These are phyloP conservation scores for Fragum sueziense DNA, from an alignment of 2,888 invertebrate genomes.

Conservation along the genomic window DNA sequence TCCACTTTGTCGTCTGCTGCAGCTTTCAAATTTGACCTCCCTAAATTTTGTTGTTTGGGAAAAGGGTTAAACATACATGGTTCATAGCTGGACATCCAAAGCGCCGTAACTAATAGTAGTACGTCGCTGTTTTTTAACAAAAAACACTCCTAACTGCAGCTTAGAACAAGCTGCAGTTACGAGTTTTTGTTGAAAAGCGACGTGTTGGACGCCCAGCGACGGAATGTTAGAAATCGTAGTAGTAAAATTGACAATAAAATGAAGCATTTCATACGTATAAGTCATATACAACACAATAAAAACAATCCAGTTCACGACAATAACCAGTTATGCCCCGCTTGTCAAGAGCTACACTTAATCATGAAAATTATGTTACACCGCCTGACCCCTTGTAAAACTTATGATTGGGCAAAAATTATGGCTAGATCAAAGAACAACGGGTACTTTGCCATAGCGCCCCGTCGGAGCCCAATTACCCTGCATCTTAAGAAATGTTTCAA, in stretches of 20 bases:
- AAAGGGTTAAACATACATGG: no score
- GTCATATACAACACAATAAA: conserved; percentile 19
- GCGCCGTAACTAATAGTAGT: no score
- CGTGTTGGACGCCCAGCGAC: no score
- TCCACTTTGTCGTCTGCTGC: no score
- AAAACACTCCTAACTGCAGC: no score
- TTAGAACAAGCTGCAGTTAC: no score
- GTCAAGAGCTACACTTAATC: conserved; percentile 12
- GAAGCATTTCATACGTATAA: conserved; percentile 22
- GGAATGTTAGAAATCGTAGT: conserved; percentile 3
- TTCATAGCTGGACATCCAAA: no score
- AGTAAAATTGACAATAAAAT: conserved; percentile 9
- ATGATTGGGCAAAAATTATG: conserved; percentile 6
- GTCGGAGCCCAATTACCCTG: conserved; percentile 13
- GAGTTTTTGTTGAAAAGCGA: no score
- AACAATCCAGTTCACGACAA: conserved; percentile 12
- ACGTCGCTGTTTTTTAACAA: no score
- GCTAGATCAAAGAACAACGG: conserved; percentile 5
- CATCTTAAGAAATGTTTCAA: background rate
- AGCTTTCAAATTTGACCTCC: no score
- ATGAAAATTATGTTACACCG: conserved; percentile 15
- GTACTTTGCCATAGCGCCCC: conserved; percentile 13
- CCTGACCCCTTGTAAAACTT: conserved; percentile 3
- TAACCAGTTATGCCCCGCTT: conserved; percentile 6
- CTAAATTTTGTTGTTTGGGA: no score